Base-by-base conservation (phyloP, 92 coral and sea anemone genomes). In the Porites divaricata region DNA sequence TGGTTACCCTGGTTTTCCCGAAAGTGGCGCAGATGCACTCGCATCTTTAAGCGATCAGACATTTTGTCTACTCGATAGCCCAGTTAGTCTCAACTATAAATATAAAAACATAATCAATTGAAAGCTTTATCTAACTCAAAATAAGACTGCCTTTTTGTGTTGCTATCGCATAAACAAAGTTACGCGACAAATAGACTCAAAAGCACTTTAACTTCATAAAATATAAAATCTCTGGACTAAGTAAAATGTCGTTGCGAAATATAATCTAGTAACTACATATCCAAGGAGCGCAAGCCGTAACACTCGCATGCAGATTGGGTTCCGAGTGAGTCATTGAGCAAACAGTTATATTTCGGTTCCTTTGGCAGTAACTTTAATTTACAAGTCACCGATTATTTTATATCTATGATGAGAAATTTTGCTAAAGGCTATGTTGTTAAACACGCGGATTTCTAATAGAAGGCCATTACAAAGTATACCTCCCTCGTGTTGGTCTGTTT, bases 401-500 rank as follows among this genome's bases (percentile, higher is more conserved):
- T 21, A 10, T 23, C 10, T 23, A 26, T 57, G 12, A 20, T 10
- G 8, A 25, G n/a, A 75, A 4, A 15, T 63, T 64, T 20, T 21
- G 9, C 21, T 13, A 19, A 10, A 49, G 72, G 70, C 51, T 8
- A 48, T 15, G 83, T 8, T 24, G 51, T 65, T 16, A 65, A 78
- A 65, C 45, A 23, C 50, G 51, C 20, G 72, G 35, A 65, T 23
- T 23, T 11, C 53, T 50, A 65, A 78, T 65, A 24, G 49, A 51
- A 64, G 50, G 74, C 73, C 23, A 78, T 78, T 78, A 80, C 10
- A 19, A 52, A 54, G 66, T 80, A 56, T 53, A 69, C 76, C 67
- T 68, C 67, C 85, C 67, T 80, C 85, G 8, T 45, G 54, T 69
- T 81, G 86, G 61, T 28, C 58, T 81, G 61, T 81, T 81, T 81